phyloP scores from a whole-genome alignment of 2,797 vertebrate genomes.

The Pitangus sulphuratus region DNA sequence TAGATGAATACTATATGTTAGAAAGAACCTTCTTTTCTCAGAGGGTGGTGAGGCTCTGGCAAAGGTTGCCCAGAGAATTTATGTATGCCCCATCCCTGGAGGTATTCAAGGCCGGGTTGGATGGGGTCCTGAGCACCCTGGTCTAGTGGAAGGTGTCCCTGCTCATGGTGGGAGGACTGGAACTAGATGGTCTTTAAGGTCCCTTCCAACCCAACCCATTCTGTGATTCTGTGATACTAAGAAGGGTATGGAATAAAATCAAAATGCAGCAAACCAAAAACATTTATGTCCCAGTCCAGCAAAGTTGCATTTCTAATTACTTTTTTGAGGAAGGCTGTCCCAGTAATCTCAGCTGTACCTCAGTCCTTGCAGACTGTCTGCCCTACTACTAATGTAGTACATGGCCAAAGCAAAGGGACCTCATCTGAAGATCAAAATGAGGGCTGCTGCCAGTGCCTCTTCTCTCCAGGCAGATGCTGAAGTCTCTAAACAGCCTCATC shows the following conservation, averaged over 20 bases:
- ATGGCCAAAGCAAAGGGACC: background rate
- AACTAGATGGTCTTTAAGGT: background rate
- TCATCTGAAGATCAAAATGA: background rate
- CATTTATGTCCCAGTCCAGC: background rate
- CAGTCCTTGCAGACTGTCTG: background rate
- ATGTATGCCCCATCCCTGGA: background rate
- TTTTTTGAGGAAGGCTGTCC: background rate
- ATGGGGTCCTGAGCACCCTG: background rate
- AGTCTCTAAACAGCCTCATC: background rate
- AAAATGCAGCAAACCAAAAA: background rate
- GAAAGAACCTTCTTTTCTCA: background rate
- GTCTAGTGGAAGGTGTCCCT: background rate
- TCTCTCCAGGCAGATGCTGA: background rate
- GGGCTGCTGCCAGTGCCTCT: background rate
- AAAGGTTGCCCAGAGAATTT: background rate
- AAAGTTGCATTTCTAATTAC: background rate
- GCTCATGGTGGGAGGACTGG: background rate
- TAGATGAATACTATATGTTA: too few species aligned
- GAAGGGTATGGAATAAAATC: background rate
- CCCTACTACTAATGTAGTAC: accelerated
- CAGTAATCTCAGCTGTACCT: background rate
- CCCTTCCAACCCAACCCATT: background rate
- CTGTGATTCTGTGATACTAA: background rate
- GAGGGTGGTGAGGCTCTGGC: background rate
- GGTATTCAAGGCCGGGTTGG: background rate